A percentile compares a stretch with the other conserved stretches of the same genome.
phyloP scores from a whole-genome alignment of 2,888 invertebrate species.

The Pseudeuparius sepicola region DNA sequence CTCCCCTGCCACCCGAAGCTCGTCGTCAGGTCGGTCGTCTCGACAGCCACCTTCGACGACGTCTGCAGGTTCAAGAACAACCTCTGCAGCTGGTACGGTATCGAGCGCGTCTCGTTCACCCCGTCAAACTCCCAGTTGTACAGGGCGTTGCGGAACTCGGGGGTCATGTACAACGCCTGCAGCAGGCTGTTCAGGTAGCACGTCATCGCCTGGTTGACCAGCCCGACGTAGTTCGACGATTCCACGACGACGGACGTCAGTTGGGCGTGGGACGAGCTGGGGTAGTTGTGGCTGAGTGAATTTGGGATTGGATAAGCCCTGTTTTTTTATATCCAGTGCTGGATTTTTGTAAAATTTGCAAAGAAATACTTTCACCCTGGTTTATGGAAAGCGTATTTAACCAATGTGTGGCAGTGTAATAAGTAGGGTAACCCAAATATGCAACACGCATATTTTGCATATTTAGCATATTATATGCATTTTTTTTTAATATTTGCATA shows the following conservation, averaged over 20 bases:
- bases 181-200: conserved; percentile 83
- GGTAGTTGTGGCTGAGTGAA: conserved; percentile 10
- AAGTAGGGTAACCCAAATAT: too few species aligned
- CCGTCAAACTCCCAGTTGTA: conserved; percentile 75
- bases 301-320: too few species aligned
- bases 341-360: too few species aligned
- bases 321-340: too few species aligned
- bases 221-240: conserved; percentile 53
- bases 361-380: too few species aligned
- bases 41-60: conserved; percentile 65
- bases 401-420: too few species aligned
- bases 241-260: conserved; percentile 17
- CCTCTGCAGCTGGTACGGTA: conserved; percentile 79
- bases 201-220: conserved; percentile 87
- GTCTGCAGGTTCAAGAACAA: conserved; percentile 79
- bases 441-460: too few species aligned
- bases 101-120: conserved; percentile 59
- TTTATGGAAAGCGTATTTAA: too few species aligned
- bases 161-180: conserved; percentile 85
- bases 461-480: too few species aligned
- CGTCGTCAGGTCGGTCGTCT: conserved; percentile 76
- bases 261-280: conserved; percentile 12
- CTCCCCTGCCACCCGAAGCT: conserved; percentile 88
- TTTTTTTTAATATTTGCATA: too few species aligned
- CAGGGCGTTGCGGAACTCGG: conserved; percentile 81